Conservation (phyloP, 2,797 vertebrate genomes). For the Ciconia nigra region DNA sequence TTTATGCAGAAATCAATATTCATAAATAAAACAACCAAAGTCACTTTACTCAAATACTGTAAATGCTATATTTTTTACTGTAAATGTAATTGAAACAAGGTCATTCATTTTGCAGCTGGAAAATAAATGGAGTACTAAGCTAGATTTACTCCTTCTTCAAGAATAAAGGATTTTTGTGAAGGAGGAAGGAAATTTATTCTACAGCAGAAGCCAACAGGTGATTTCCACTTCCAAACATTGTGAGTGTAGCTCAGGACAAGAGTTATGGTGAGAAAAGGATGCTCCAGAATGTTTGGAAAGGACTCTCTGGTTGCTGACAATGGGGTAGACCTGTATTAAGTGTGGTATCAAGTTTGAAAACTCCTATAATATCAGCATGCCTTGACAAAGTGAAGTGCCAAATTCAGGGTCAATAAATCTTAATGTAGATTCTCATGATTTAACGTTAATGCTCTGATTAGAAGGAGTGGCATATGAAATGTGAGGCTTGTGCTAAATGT, state of each 20-base stretch:
- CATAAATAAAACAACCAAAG: conserved; percentile 48
- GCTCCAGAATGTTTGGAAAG: neutral
- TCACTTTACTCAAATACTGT: conserved; percentile 44
- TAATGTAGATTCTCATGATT: neutral
- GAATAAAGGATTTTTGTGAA: neutral
- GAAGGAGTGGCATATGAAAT: neutral
- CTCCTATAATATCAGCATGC: neutral
- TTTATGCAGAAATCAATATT: conserved; percentile 44
- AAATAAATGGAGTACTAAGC: conserved; percentile 18
- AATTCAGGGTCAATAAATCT: neutral
- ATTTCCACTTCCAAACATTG: neutral
- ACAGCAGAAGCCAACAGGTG: neutral
- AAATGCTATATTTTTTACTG: conserved; percentile 45
- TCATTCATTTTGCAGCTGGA: conserved; percentile 14
- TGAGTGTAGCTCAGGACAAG: neutral
- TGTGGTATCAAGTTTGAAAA: neutral
- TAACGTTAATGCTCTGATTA: neutral
- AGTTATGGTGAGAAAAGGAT: neutral
- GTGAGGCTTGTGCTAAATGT: neutral
- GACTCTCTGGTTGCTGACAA: neutral
- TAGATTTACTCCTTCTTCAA: conserved; percentile 3
- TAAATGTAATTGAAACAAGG: conserved; percentile 61
- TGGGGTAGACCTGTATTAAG: neutral
- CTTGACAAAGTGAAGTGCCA: neutral
- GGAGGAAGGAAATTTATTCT: neutral